Base-by-base conservation (phyloP, 1,140 invertebrate genomes). In the Thaumatotibia leucotreta region DNA sequence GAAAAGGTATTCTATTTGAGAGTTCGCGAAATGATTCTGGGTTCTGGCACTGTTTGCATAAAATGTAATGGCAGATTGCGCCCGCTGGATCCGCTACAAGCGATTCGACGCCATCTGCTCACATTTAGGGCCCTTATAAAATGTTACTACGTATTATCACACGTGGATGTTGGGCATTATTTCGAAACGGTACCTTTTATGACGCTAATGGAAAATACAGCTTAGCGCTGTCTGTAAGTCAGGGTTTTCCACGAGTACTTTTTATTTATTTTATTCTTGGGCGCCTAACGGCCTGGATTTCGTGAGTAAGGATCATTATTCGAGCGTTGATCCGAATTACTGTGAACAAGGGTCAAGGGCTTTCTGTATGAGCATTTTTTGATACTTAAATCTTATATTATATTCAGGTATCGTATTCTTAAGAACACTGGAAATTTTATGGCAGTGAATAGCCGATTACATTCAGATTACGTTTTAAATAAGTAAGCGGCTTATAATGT, bases 71-170 rank as follows among this genome's bases (percentile, higher is more conserved):
- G 83, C 77, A 75, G 86, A 84, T 86, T 89, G 83, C 79, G 86
- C 83, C 77, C 80, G 74, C 68, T 71, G 79, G 74, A 74, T 74
- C 74, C 72, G 79, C 74, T 82, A 79, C 76, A 80, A 76, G 75
- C 83, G 77, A 82, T 84, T 84, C 84, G 70, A 82, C 82, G 79
- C 84, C 86, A 89, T 89, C 83, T 88, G 86, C 83, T 82, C 83
- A 81, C 84, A 86, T 86, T 84, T 80, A 84, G 79, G 84, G 86
- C 86, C 84, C 84, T 84, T 88, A 88, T 88, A 88, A 88, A 88
- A 88, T 83, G 86, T 87, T 86, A 87, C 82, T 86, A 82, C 83
- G 75, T 81, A 83, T 87, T 88, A 83, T 81, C 80, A 83, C 83
- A 84, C 83, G 78, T 83, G 82, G 71, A 82, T 84, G 84, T 78